Base-by-base conservation (phyloP, 2,797 vertebrate species). In the Danionella dracula region DNA sequence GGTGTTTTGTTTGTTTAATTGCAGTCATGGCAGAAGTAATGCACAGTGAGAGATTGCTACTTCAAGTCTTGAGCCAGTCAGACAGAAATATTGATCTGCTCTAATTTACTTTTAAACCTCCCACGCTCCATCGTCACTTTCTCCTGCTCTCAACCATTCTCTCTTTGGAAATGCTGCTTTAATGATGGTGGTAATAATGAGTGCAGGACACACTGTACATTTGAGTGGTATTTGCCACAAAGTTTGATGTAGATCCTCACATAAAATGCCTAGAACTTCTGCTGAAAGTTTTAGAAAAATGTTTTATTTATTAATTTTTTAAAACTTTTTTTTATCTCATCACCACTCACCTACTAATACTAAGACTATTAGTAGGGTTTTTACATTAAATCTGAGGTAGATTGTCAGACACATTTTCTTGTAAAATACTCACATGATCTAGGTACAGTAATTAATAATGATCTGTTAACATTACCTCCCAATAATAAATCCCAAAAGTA, bases 21-120 rank as follows among this genome's bases (percentile, higher is more conserved):
- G 13, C n/a, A 45, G 35, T 54, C 6, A 4, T 44, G n/a, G n/a
- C 31, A 16, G 50, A n/a, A 19, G 31, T 13, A 55, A 45, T 4
- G 10, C 50, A 45, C 13, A 7, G 54, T 2, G 9, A 45, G 62
- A 65, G 56, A 51, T 34, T 29, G 40, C 19, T 38, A 64, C 38
- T 64, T 64, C 61, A 55, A 45, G 62, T 55, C 62, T 53, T 65
- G 50, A 65, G 62, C 29, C 62, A 37, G 49, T 46, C 62, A 65
- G 62, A 65, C 62, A 65, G 62, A 55, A 65, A 55, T 55, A 65
- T 65, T 37, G 50, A 65, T 65, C 50, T 12, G 32, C 31, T 55
- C 41, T 65, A 65, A 65, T 65, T 65, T 65, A 40, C 62, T 65
- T 65, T 65, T 65, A 55, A 55, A 65, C 40, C 50, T 54, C 49